phyloP scores from a whole-genome alignment of 2,113 vertebrate genomes.

The Neolamprologus caudopunctatus region DNA sequence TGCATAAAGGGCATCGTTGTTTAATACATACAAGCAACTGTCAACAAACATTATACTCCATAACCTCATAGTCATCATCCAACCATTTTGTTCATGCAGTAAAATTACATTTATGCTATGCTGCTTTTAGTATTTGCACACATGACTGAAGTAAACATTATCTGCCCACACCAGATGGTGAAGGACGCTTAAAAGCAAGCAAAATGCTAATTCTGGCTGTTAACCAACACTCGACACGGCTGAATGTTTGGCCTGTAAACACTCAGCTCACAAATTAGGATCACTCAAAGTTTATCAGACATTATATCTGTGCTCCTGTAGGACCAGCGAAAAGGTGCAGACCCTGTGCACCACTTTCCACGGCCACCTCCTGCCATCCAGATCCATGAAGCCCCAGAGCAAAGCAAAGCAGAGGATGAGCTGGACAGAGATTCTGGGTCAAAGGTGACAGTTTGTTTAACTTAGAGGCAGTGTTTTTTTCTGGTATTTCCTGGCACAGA shows the following conservation, averaged over 20 bases:
- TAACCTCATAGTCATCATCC: not conserved
- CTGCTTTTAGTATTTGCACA: not conserved
- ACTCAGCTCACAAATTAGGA: not conserved
- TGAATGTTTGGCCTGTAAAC: not conserved
- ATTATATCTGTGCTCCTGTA: not conserved
- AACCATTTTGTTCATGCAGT: constrained; percentile 7
- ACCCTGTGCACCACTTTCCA: not conserved
- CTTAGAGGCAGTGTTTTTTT: rapidly evolving
- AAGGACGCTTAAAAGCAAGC: not conserved
- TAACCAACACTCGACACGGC: not conserved
- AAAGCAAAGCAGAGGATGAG: constrained; percentile 41
- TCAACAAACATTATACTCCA: not conserved
- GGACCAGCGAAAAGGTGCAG: not conserved
- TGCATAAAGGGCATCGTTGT: not conserved
- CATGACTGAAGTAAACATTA: not conserved
- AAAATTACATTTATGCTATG: not conserved
- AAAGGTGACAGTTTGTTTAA: constrained; percentile 46
- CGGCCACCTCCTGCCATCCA: not conserved
- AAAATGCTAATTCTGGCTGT: not conserved
- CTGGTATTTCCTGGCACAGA: not conserved
- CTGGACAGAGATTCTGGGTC: constrained; percentile 56
- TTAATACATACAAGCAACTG: not conserved
- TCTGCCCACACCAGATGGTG: not conserved
- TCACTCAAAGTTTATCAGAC: not conserved
- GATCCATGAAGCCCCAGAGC: not conserved